phyloP scores from a whole-genome alignment of 2,888 invertebrate species.

The Agapostemon virescens region DNA sequence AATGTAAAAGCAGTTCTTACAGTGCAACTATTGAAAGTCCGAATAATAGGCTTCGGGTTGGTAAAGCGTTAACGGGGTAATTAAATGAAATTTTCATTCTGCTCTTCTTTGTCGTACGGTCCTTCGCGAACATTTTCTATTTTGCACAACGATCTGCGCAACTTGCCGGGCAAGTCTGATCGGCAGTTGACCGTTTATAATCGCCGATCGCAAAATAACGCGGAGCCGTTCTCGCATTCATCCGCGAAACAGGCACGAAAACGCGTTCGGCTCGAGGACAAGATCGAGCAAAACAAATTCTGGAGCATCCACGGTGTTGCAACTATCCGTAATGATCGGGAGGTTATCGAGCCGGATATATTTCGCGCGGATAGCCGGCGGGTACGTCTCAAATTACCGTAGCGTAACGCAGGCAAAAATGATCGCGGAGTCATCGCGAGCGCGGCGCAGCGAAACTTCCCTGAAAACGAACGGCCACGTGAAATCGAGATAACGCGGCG shows the following conservation, averaged over 20 bases:
- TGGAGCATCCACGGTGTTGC: not conserved
- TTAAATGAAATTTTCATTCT: too few relatives aligned
- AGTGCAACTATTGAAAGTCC: too few relatives aligned
- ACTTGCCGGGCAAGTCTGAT: too few relatives aligned
- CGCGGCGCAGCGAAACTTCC: not conserved
- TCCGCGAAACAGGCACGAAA: not conserved
- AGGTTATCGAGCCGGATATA: constrained; percentile 3
- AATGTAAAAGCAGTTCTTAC: too few relatives aligned
- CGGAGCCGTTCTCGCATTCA: not conserved
- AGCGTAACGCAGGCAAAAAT: not conserved
- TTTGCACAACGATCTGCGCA: too few relatives aligned
- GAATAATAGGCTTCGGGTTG: too few relatives aligned
- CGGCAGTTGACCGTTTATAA: too few relatives aligned
- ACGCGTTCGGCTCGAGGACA: not conserved
- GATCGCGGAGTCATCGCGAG: not conserved
- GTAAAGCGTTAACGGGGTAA: too few relatives aligned
- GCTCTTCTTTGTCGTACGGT: too few relatives aligned
- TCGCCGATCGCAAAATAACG: not conserved
- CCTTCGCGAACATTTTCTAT: too few relatives aligned
- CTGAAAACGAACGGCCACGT: constrained; percentile 6
- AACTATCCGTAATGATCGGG: not conserved
- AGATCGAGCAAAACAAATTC: constrained; percentile 8
- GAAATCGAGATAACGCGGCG: constrained; percentile 16
- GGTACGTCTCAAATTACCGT: not conserved
- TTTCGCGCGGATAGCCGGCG: not conserved